These are phyloP conservation scores for Sternotherus odoratus DNA, from an alignment of 2,797 vertebrate species.

Conservation along the genomic window DNA sequence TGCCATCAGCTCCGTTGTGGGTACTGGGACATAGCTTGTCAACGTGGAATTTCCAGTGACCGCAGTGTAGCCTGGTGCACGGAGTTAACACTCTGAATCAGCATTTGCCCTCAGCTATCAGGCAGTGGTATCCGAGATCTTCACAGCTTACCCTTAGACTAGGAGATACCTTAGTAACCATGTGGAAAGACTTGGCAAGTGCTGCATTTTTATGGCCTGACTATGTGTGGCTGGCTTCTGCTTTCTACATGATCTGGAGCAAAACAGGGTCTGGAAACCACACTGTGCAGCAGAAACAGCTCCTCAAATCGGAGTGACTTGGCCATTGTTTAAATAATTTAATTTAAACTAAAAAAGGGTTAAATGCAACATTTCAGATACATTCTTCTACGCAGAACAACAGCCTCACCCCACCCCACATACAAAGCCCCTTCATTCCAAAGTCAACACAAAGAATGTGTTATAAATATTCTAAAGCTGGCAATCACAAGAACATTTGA, in stretches of 20 bases:
- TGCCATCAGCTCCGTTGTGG: background rate
- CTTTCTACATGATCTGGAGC: background rate
- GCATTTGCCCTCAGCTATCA: background rate
- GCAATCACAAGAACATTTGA: background rate
- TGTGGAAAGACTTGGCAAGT: background rate
- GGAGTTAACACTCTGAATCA: background rate
- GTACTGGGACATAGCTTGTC: background rate
- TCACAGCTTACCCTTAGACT: background rate
- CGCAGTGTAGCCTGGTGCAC: background rate
- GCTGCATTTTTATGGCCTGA: background rate
- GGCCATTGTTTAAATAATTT: background rate
- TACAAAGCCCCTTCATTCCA: background rate
- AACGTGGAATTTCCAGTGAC: background rate
- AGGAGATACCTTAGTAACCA: background rate
- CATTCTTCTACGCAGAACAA: background rate
- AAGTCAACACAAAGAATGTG: background rate
- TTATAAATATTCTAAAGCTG: background rate
- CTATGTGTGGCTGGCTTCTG: background rate
- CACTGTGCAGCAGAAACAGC: background rate
- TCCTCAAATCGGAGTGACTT: background rate
- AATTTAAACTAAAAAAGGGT: conserved; percentile 4
- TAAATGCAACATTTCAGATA: background rate
- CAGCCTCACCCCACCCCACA: background rate
- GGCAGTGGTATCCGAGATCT: background rate
- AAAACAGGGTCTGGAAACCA: background rate